phyloP scores from a whole-genome alignment of 2,888 invertebrate genomes.

The Drosophila infuscata region DNA sequence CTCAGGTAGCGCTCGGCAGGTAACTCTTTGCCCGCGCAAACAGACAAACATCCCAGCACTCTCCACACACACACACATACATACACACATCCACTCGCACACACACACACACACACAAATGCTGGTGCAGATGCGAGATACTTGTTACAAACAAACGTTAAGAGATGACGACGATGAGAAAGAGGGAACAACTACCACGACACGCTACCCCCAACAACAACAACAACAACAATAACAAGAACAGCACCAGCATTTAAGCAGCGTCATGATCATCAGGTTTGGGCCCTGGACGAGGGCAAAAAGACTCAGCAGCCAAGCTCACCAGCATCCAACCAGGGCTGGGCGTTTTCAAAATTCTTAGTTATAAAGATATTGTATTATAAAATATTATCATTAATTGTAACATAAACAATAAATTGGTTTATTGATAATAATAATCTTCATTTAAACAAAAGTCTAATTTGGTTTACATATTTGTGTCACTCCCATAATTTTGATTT shows the following conservation, averaged over 20 bases:
- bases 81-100: conserved; percentile 30
- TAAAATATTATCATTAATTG: background rate
- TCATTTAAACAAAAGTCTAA: background rate
- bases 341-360: background rate
- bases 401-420: background rate
- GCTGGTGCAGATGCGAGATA: conserved; percentile 68
- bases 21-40: conserved; percentile 70
- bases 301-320: conserved; percentile 42
- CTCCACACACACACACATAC: conserved; percentile 17
- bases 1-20: conserved; percentile 69
- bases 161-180: conserved; percentile 51
- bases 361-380: background rate
- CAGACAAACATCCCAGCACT: conserved; percentile 34
- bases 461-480: background rate
- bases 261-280: conserved; percentile 56
- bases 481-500: background rate
- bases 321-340: conserved; percentile 43
- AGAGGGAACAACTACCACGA: conserved; percentile 39
- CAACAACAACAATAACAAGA: conserved; percentile 54
- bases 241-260: conserved; percentile 48
- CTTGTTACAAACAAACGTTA: conserved; percentile 73
- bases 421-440: background rate
- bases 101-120: conserved; percentile 29
- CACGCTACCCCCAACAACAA: conserved; percentile 56
- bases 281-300: conserved; percentile 45